Evolutionary conservation across 1,140 invertebrate species (phyloP), one percentile per base, ranked within the genome.

Genomic region (Psix sp.): DNA sequence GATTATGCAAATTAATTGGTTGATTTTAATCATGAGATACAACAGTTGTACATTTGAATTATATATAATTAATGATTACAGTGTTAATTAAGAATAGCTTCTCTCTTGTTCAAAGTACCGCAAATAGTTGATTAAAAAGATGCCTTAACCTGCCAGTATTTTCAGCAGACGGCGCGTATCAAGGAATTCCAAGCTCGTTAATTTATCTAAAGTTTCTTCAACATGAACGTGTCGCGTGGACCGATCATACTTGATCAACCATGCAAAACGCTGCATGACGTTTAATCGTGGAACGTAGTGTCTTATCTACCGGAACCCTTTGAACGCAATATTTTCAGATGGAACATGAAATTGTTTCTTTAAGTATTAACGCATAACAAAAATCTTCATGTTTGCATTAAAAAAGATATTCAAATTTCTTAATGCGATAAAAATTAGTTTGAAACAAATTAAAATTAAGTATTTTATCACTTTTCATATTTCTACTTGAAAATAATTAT

Each of bases 151-250:
- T n/a, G n/a, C n/a, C n/a, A n/a, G n/a, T n/a, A 59, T 74, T 59
- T 51, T 63, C 60, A 60, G 16, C 42, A 20, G 26, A 57, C 51
- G 52, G 72, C 11, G 26, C 36, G 21, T 70, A 60, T 75, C 72
- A 74, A 74, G 68, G 72, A 67, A 65, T 52, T 75, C 66, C 73
- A 43, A 65, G 45, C 65, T 66, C 73, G 73, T 75, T 75, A 75
- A 71, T 66, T 48, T 62, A 57, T 71, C 66, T 31, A 45, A 57
- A 71, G 54, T 70, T 76, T 76, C 73, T 71, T 76, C 62, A 48
- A 62, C 56, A 57, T 33, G 54, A 54, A 71, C 54, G 60, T 60
- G 66, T 66, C 73, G 73, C 73, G 66, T 76, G 73, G 66, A 71
- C 66, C 56, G 65, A 76, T 70, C 73, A 76, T 66, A 66, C 66